phyloP scores from a whole-genome alignment of 1,140 invertebrate species.

The Neodiprion virginianus region DNA sequence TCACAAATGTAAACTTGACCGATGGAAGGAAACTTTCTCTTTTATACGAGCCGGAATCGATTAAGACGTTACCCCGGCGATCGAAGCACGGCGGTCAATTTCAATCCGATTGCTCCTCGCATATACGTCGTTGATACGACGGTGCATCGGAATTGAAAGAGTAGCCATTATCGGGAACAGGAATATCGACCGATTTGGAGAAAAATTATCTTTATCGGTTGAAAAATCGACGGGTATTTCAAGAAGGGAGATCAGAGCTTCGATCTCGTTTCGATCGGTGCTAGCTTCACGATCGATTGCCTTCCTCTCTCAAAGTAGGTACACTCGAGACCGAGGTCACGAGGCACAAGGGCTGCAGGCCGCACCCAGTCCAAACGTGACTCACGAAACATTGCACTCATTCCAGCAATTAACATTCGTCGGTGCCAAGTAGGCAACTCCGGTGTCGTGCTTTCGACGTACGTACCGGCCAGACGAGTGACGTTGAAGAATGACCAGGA shows the following conservation, averaged over 20 bases:
- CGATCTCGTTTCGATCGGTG: background rate
- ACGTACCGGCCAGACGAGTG: background rate
- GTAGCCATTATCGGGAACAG: background rate
- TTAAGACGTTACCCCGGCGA: background rate
- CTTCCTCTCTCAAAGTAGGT: background rate
- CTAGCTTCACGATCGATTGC: background rate
- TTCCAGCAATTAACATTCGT: slow-evolving; percentile 1
- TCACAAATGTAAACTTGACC: background rate
- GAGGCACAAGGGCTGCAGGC: background rate
- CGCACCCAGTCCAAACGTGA: background rate
- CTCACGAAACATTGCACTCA: background rate
- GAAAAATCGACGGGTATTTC: too few relatives aligned
- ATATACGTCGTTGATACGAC: background rate
- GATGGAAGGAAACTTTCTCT: background rate
- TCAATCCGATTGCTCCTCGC: background rate
- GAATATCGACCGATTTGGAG: background rate
- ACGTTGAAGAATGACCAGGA: slow-evolving; percentile 1
- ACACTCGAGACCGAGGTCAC: background rate
- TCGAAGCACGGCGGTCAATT: background rate
- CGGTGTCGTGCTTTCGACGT: background rate
- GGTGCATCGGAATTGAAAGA: background rate
- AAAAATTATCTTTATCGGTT: background rate
- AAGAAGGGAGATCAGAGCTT: too few relatives aligned
- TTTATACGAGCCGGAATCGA: background rate
- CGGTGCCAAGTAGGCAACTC: background rate